These are phyloP conservation scores for Apogon hyalosoma DNA, from an alignment of 2,797 vertebrate species.

Conservation along the genomic window DNA sequence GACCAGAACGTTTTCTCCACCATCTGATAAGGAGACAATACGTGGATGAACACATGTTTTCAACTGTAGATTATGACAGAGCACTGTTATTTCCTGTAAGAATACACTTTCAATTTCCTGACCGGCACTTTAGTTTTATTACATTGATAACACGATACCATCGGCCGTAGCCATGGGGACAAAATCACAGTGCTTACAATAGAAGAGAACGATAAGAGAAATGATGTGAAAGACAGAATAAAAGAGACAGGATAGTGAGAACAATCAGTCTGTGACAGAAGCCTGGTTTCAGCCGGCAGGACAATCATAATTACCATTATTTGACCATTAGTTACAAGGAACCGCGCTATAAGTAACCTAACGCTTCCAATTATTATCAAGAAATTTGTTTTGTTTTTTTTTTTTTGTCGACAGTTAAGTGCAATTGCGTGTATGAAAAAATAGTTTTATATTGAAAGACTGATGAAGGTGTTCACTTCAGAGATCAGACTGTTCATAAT, in stretches of 20 bases:
- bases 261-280: conserved; percentile 63
- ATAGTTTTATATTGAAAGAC: conserved; percentile 15
- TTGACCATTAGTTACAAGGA: conserved; percentile 50
- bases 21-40: conserved; percentile 91
- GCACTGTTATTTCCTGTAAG: conserved; percentile 98
- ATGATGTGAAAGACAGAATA: conserved; percentile 74
- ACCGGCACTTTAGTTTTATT: conserved; percentile 90
- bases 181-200: conserved; percentile 74
- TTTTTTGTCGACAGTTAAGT: conserved; percentile 18
- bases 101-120: conserved; percentile 99
- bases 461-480: conserved; percentile 15
- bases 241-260: conserved; percentile 60
- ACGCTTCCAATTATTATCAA: conserved; percentile 29
- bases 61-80: conserved; percentile 97
- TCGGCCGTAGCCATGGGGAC: conserved; percentile 86
- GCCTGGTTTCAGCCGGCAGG: conserved; percentile 33
- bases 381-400: background rate
- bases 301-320: conserved; percentile 64
- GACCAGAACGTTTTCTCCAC: conserved; percentile 72
- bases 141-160: conserved; percentile 88
- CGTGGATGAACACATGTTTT: conserved; percentile 92
- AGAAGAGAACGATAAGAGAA: conserved; percentile 77
- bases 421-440: conserved; percentile 2
- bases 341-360: conserved; percentile 15
- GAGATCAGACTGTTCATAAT: conserved; percentile 24